These are phyloP conservation scores for Oophaga sylvatica DNA, from an alignment of 2,797 vertebrate species.

Conservation along the genomic window DNA sequence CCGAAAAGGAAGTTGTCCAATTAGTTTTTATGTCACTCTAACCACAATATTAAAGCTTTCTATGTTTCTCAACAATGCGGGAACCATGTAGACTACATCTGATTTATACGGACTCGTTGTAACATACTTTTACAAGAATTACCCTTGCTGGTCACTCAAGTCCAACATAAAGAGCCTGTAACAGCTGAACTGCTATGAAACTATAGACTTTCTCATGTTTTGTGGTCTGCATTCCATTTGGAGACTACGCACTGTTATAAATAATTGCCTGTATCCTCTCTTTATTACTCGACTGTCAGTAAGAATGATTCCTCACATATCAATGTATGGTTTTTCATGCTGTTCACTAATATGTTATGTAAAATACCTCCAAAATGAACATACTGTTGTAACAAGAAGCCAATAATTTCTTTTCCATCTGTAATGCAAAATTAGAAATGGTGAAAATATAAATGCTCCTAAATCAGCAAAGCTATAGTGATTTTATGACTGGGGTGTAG, in stretches of 20 bases:
- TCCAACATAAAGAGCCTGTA: not conserved
- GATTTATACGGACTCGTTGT: not conserved
- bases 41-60: not conserved
- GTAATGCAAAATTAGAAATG: not conserved
- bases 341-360: conserved; percentile 3
- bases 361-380: not conserved
- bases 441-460: not conserved
- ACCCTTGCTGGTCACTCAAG: not conserved
- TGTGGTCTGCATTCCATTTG: not conserved
- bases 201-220: not conserved
- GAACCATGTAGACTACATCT: not conserved
- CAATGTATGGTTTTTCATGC: not conserved
- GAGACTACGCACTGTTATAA: not conserved
- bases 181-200: not conserved
- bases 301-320: not conserved
- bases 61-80: not conserved
- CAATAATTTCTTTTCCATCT: not conserved
- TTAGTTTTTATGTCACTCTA: too few species aligned
- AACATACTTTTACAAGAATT: not conserved
- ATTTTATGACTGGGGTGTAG: too few species aligned
- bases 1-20: too few species aligned
- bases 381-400: conserved; percentile 1
- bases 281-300: not conserved
- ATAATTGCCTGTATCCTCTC: not conserved
- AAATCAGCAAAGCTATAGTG: too few species aligned